phyloP scores from a whole-genome alignment of 2,888 invertebrate species.

The Boloria euphrosyne region DNA sequence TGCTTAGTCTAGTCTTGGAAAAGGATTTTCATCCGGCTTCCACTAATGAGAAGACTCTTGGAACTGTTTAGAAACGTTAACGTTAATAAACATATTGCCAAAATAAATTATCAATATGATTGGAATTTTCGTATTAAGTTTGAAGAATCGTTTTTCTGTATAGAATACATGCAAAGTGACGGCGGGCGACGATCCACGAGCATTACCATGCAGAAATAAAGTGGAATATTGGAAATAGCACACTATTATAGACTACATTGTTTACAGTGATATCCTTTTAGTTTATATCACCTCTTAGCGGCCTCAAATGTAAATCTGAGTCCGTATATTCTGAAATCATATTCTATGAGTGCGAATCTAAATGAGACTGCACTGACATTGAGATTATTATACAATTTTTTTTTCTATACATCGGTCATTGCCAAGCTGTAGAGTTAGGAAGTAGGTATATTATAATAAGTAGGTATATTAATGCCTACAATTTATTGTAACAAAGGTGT shows the following conservation, averaged over 20 bases:
- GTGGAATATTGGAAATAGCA: conserved; percentile 41
- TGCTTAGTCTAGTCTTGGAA: too few species aligned
- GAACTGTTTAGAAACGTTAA: too few species aligned
- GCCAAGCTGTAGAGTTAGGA: too few species aligned
- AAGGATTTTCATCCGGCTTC: too few species aligned
- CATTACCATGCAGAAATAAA: conserved; percentile 34
- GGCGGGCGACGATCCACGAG: conserved; percentile 18
- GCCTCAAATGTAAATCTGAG: conserved; percentile 40
- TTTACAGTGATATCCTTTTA: conserved; percentile 40
- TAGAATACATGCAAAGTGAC: conserved; percentile 28
- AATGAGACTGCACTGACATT: conserved; percentile 24
- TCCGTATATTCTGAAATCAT: conserved; percentile 31
- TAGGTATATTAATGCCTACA: too few species aligned
- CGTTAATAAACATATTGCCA: too few species aligned
- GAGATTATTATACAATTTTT: conserved; percentile 9
- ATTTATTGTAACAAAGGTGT: too few species aligned
- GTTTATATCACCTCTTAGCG: conserved; percentile 40
- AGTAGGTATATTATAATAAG: too few species aligned
- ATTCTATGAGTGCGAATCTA: conserved; percentile 26
- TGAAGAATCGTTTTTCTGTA: too few species aligned
- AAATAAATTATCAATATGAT: too few species aligned
- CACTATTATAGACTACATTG: conserved; percentile 32
- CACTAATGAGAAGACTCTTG: too few species aligned
- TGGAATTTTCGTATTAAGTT: too few species aligned
- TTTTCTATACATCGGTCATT: not conserved